Percentiles rank a stretch among this genome's conserved stretches.
Conservation (phyloP, 2,797 vertebrate genomes). For the Chiroxiphia lanceolata region DNA sequence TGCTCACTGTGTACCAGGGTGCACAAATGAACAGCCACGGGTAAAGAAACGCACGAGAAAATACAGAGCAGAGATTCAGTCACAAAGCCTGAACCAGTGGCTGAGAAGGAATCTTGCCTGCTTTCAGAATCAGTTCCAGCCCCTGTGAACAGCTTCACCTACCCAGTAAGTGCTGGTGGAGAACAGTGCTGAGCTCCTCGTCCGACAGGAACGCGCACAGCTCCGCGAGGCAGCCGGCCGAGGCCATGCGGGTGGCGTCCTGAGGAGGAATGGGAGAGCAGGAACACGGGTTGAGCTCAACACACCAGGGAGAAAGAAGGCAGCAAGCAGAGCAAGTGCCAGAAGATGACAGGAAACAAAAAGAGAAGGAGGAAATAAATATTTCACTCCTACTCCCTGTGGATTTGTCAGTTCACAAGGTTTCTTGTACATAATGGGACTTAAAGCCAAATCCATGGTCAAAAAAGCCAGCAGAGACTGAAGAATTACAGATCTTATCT, state of each 20-base stretch:
- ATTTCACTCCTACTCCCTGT: background rate
- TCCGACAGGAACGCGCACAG: conserved; percentile 92
- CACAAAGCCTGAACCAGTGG: background rate
- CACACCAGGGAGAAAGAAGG: background rate
- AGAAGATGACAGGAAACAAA: background rate
- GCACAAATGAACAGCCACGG: rapidly evolving
- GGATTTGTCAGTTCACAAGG: background rate
- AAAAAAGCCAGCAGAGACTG: background rate
- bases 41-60: background rate
- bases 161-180: conserved; percentile 92
- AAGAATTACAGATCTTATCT: background rate
- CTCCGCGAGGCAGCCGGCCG: conserved; percentile 93
- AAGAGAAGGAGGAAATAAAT: background rate
- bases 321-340: background rate
- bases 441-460: background rate
- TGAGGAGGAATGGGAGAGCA: conserved; percentile 30
- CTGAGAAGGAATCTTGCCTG: background rate
- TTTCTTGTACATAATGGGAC: background rate
- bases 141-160: background rate
- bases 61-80: background rate
- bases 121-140: background rate
- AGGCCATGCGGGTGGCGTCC: conserved; percentile 96
- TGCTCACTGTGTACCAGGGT: background rate
- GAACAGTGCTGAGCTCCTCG: conserved; percentile 86
- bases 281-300: background rate